Evolutionary conservation across 2,113 vertebrate genomes (phyloP).

Genomic region (Paradisaea rubra): DNA sequence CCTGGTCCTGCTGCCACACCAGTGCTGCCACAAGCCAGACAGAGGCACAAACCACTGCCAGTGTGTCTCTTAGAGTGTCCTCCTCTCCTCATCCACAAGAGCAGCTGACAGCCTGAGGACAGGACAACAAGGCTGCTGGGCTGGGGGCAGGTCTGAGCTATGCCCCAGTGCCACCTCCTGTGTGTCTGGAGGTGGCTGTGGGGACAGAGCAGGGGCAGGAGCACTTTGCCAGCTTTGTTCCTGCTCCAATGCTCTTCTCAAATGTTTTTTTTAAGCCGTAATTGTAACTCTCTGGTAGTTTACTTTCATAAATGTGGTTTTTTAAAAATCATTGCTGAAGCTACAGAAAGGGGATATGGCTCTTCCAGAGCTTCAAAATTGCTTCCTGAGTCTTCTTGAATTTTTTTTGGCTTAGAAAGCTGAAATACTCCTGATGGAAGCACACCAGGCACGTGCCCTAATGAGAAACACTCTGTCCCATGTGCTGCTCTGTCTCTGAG

Average conservation of each 20-base stretch:
- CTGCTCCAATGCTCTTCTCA: neutral
- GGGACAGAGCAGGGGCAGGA: neutral
- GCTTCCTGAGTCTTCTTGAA: slow-evolving; percentile 4
- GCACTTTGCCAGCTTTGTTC: neutral
- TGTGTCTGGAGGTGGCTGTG: neutral
- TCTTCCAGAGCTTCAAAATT: slow-evolving; percentile 26
- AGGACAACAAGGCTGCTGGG: neutral
- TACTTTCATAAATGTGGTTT: neutral
- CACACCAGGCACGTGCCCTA: neutral
- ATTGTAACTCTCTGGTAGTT: neutral
- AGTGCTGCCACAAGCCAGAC: neutral
- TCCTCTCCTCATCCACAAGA: neutral
- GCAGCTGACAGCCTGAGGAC: neutral
- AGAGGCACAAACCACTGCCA: neutral
- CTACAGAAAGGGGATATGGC: neutral
- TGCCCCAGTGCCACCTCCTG: neutral
- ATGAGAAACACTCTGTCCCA: slow-evolving; percentile 44
- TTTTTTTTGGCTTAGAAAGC: slow-evolving; percentile 1
- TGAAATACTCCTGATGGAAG: neutral
- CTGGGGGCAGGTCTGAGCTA: neutral
- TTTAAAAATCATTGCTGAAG: neutral
- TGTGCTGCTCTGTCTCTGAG: neutral
- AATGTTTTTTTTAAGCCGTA: neutral
- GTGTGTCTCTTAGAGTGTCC: neutral
- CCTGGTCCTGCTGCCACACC: neutral